Base-by-base conservation (phyloP, 1,140 invertebrate species). In the Drosophila ercepeae region DNA sequence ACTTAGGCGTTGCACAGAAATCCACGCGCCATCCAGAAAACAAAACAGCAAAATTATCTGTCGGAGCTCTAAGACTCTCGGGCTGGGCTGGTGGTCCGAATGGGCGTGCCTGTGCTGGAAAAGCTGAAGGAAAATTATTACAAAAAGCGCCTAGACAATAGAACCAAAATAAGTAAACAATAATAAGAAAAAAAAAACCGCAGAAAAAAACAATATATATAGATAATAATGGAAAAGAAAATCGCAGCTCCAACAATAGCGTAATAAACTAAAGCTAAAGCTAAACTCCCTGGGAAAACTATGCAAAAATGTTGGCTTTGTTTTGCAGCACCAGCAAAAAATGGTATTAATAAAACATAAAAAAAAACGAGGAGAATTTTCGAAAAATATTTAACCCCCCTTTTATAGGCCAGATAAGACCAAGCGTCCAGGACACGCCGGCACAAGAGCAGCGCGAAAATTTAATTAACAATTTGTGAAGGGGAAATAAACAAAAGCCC, bases 221-320 rank as follows among this genome's bases (percentile, higher is more conserved):
- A 36, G n/a, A 42, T 5, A 8, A 44, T 29, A 54, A 39, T 7
- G n/a, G 27, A 34, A 48, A 60, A 34, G 39, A 58, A 44, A 42
- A 34, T n/a, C 14, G 19, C 55, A 39, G 21, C 51, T 49, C 34
- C 63, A 86, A 84, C 81, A 84, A 84, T 81, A 42, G 72, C 81
- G 55, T 81, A 84, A 86, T 86, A 84, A 86, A 84, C 82, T 81
- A 76, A 50, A 72, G 73, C 46, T 41, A 39, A 54, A 77, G 78
- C 65, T 46, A 75, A 75, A 67, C 63, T 75, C 71, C 41, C 49
- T 27, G 18, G 29, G 32, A 59, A 68, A 84, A 83, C 59, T 75
- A 68, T 67, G 67, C 53, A 72, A 53, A 67, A 68, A 45, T 84
- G 69, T 67, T 63, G 32, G 50, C 51, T 53, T 69, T 58, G 52